phyloP scores from a whole-genome alignment of 1,140 invertebrate genomes.

The Nylanderia fulva region DNA sequence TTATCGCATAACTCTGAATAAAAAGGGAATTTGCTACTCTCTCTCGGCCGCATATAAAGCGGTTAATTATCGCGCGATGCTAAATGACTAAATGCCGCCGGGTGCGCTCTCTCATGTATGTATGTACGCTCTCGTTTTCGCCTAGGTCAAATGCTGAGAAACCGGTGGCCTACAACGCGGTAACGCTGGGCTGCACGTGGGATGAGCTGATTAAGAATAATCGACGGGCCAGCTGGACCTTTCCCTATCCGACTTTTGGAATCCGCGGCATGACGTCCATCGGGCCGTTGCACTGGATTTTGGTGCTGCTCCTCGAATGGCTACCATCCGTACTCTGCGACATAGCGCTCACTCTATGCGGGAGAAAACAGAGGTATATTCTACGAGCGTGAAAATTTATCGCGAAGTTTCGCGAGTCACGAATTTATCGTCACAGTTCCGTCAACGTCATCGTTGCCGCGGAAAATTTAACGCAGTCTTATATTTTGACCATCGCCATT shows the following conservation, averaged over 20 bases:
- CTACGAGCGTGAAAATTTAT: slow-evolving; percentile 59
- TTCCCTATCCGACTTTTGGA: slow-evolving; percentile 79
- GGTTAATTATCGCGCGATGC: neutral
- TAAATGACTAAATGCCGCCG: neutral
- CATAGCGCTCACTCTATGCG: slow-evolving; percentile 65
- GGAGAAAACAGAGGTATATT: slow-evolving; percentile 78
- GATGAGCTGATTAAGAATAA: slow-evolving; percentile 75
- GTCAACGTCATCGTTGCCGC: slow-evolving; percentile 37
- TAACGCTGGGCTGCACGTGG: slow-evolving; percentile 77
- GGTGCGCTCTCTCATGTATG: neutral
- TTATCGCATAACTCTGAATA: neutral
- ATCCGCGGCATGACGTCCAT: slow-evolving; percentile 78
- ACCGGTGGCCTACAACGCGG: slow-evolving; percentile 71
- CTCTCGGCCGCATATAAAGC: neutral
- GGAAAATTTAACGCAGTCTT: slow-evolving; percentile 27
- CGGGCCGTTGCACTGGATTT: slow-evolving; percentile 69
- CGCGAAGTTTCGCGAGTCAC: slow-evolving; percentile 33
- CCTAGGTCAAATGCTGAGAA: neutral
- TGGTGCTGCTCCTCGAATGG: slow-evolving; percentile 79
- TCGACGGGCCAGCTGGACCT: slow-evolving; percentile 67
- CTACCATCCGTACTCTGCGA: slow-evolving; percentile 78
- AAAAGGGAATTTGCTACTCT: neutral
- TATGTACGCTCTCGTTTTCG: neutral
- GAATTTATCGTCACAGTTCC: slow-evolving; percentile 49
- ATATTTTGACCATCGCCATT: slow-evolving; percentile 12